These are phyloP conservation scores for Drosophila testacea DNA, from an alignment of 2,888 invertebrate species.

Conservation along the genomic window DNA sequence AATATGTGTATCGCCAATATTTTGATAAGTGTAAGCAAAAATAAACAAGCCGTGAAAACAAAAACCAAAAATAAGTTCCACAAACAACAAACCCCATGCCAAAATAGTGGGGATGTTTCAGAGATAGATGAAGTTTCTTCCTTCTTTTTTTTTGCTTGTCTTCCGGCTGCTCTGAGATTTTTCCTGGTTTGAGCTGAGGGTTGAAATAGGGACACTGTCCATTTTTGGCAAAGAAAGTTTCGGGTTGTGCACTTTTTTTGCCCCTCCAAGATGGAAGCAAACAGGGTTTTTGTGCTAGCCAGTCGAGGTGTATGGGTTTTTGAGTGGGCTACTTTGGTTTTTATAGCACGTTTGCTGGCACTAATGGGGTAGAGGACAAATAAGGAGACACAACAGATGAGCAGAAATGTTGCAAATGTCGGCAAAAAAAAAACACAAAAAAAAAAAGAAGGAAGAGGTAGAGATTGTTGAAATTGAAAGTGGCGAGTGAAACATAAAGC, in stretches of 20 bases:
- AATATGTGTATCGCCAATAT: conserved; percentile 77
- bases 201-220: conserved; percentile 52
- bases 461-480: conserved; percentile 46
- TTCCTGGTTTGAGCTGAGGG: conserved; percentile 3
- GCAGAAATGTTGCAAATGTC: conserved; percentile 18
- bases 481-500: conserved; percentile 54
- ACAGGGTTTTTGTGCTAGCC: conserved; percentile 27
- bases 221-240: conserved; percentile 48
- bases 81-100: conserved; percentile 37
- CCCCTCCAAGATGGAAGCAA: conserved; percentile 17
- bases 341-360: conserved; percentile 48
- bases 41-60: conserved; percentile 76
- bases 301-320: conserved; percentile 58
- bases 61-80: conserved; percentile 51
- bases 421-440: neutral
- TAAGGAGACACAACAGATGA: conserved; percentile 13
- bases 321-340: conserved; percentile 73
- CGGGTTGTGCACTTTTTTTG: conserved; percentile 34
- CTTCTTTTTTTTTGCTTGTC: neutral
- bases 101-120: conserved; percentile 3
- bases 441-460: neutral
- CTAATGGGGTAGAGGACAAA: conserved; percentile 34
- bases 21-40: conserved; percentile 82
- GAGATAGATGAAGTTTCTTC: conserved; percentile 22
- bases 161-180: conserved; percentile 17